Conservation (phyloP, 2,113 vertebrate species). For the Nesogale talazaci region DNA sequence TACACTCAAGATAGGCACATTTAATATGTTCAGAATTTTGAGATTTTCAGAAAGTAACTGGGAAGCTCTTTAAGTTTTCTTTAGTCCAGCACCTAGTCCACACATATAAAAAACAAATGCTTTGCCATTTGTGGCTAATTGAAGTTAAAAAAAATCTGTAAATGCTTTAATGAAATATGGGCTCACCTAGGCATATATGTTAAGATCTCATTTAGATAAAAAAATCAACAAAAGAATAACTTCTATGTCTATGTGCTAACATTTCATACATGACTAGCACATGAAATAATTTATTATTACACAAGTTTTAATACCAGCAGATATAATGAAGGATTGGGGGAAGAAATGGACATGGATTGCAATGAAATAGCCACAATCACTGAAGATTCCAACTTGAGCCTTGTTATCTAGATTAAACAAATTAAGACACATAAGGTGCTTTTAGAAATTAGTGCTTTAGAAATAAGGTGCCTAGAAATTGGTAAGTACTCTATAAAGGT, state of each 20-base stretch:
- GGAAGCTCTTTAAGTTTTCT: background rate
- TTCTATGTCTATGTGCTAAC: background rate
- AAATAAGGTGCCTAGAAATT: background rate
- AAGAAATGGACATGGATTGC: background rate
- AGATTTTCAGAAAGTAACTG: background rate
- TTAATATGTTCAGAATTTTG: background rate
- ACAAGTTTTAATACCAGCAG: background rate
- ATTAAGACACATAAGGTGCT: background rate
- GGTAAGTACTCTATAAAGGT: background rate
- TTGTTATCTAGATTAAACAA: background rate
- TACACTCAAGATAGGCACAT: background rate
- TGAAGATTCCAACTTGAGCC: background rate
- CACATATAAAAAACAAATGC: background rate
- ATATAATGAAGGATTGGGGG: background rate
- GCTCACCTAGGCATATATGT: background rate
- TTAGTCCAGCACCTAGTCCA: background rate
- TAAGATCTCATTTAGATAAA: background rate
- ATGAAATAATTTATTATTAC: background rate
- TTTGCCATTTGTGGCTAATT: background rate
- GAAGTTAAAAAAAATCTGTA: background rate
- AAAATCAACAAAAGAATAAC: background rate
- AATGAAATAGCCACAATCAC: background rate
- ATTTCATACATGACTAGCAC: background rate
- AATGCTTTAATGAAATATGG: background rate
- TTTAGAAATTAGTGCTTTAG: no score